Conservation (phyloP, 2,797 vertebrate species). For the Spatula versicolor region DNA sequence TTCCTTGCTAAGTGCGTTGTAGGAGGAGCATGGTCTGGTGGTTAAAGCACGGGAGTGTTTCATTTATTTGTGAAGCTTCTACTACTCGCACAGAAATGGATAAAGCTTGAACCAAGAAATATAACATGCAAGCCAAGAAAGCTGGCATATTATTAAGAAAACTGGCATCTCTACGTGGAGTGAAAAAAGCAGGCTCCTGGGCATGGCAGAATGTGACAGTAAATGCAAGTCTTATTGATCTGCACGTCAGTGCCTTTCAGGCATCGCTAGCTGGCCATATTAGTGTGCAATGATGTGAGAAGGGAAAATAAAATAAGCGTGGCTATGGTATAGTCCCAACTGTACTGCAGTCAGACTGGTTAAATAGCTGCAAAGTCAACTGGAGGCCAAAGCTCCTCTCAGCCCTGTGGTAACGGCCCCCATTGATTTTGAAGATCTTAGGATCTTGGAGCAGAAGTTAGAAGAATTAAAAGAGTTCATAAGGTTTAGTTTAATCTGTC, state of each 20-base stretch:
- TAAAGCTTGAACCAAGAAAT: conserved; percentile 16
- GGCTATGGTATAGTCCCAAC: not conserved
- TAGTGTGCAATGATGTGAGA: not conserved
- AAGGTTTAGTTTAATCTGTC: not conserved
- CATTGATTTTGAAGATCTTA: not conserved
- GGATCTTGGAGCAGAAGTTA: not conserved
- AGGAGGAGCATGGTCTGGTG: not conserved
- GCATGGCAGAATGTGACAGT: not conserved
- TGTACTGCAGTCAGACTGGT: not conserved
- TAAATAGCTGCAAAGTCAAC: not conserved
- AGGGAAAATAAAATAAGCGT: not conserved
- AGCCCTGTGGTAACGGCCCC: not conserved
- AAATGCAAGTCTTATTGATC: not conserved
- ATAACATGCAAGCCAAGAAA: conserved; percentile 1
- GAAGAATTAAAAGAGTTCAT: not conserved
- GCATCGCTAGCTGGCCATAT: not conserved
- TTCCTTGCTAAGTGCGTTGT: not conserved
- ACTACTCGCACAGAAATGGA: not conserved
- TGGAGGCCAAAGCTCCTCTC: not conserved
- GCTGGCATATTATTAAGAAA: conserved; percentile 19
- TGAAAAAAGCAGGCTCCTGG: not conserved
- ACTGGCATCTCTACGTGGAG: not conserved
- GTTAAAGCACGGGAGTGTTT: conserved; percentile 8
- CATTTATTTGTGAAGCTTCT: not conserved
- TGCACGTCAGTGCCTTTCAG: not conserved